These are phyloP conservation scores for Thunnus albacares DNA, from an alignment of 2,797 vertebrate species.

Conservation along the genomic window DNA sequence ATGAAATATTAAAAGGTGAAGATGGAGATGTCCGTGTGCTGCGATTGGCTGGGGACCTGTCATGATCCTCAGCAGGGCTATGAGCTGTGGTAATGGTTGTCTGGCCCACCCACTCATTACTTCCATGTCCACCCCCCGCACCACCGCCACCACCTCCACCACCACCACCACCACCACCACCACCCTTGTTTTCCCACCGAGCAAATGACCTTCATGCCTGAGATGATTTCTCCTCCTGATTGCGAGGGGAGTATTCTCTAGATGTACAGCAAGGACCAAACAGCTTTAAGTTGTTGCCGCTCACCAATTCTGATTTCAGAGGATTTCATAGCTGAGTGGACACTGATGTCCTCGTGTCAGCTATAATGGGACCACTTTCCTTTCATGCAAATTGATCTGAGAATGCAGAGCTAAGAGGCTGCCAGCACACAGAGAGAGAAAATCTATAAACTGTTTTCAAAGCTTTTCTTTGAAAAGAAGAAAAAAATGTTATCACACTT, in stretches of 20 bases:
- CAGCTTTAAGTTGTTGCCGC: constrained; percentile 74
- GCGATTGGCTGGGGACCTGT: constrained; percentile 91
- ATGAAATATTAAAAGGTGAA: constrained; percentile 95
- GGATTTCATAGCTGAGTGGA: constrained; percentile 85
- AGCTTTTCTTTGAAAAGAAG: constrained; percentile 41
- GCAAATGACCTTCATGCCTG: constrained; percentile 85
- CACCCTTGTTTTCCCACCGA: constrained; percentile 77
- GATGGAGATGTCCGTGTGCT: constrained; percentile 92
- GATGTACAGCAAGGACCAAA: constrained; percentile 68
- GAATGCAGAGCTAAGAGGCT: constrained; percentile 68
- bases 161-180: constrained; percentile 27
- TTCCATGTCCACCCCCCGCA: constrained; percentile 63
- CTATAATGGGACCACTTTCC: constrained; percentile 83
- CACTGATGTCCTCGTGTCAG: constrained; percentile 82
- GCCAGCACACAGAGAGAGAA: constrained; percentile 40
- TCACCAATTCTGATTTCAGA: constrained; percentile 80
- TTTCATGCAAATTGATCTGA: constrained; percentile 85
- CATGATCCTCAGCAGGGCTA: constrained; percentile 87
- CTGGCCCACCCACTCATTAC: constrained; percentile 81
- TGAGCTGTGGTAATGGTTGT: constrained; percentile 80
- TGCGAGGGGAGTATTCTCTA: constrained; percentile 66
- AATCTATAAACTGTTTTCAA: constrained; percentile 73
- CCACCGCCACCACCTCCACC: constrained; percentile 29
- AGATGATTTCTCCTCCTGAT: constrained; percentile 76
- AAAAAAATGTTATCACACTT: constrained; percentile 9